Evolutionary conservation across 2,888 invertebrate genomes (phyloP).

Genomic region (Apamea crenata): DNA sequence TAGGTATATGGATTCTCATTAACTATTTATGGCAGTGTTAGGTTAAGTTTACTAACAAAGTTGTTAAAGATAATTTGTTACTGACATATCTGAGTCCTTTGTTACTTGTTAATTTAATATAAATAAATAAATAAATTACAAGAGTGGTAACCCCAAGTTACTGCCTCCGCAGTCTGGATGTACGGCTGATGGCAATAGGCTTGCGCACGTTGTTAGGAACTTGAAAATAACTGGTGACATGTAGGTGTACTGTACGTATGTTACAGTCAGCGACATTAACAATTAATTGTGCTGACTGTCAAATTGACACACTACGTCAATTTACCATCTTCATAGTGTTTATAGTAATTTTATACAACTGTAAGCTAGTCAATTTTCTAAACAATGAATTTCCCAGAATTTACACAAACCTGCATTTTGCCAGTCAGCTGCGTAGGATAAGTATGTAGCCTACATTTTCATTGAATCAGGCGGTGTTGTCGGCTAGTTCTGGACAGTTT

Average conservation of each 20-base stretch:
- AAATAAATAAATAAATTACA: no score
- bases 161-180: neutral
- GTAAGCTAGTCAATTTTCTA: neutral
- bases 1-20: neutral
- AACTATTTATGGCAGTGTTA: no score
- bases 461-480: neutral
- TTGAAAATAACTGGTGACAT: neutral
- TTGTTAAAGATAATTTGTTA: no score
- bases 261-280: neutral
- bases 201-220: neutral
- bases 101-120: no score
- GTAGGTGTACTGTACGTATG: neutral
- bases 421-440: neutral
- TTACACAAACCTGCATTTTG: neutral
- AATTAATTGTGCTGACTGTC: neutral
- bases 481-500: neutral
- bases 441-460: neutral
- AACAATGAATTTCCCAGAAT: neutral
- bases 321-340: neutral
- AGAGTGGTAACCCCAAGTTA: slow-evolving; percentile 15
- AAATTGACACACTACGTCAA: neutral
- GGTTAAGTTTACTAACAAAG: no score
- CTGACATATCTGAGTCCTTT: no score
- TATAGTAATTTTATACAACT: neutral
- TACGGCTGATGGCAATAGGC: neutral